Base-by-base conservation (phyloP, 2,113 vertebrate genomes). In the Hystrix brachyura region DNA sequence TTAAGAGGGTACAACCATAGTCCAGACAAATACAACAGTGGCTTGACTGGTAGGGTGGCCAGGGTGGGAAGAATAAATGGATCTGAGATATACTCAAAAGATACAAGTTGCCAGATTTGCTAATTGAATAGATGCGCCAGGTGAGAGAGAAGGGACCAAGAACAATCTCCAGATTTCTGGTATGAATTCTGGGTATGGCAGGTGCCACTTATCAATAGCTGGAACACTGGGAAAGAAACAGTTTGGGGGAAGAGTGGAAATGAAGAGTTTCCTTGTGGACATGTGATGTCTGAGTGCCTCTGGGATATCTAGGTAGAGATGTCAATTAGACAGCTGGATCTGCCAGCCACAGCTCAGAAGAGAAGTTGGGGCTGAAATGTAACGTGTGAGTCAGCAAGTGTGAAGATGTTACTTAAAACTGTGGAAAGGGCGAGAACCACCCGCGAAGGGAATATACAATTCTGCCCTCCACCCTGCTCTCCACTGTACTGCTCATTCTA, bases 331-430 rank as follows among this genome's bases (percentile, higher is more conserved):
- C n/a, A 53, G 67, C 59, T 95, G 91, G 29, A 15, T 38, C 19
- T 84, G 96, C 76, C 85, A 57, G 14, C 65, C 82, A 34, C 38
- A 92, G 65, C 84, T 84, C 79, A 11, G 51, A 72, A 72, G 81
- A 82, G 62, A 93, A 78, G 80, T 3, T 23, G 69, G 81, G 67
- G 46, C 84, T 94, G 55, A 93, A 84, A 92, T 32, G 59, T 60
- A 91, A 59, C n/a, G 25, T 2, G 7, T 94, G 97, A 96, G 59
- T 97, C 96, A 97, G 80, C 74, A 43, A 53, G 83, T 74, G 55
- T 19, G 71, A 34, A 62, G 64, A 59, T 60, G 90, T 93, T 91
- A 97, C 92, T 93, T 94, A 96, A 97, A 97, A 76, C 80, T 74
- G 32, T 19, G 14, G 72, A 15, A 59, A 57, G 64, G 71, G 60